Conservation (phyloP, 2,888 invertebrate species). For the Aproaerema taeniolella region DNA sequence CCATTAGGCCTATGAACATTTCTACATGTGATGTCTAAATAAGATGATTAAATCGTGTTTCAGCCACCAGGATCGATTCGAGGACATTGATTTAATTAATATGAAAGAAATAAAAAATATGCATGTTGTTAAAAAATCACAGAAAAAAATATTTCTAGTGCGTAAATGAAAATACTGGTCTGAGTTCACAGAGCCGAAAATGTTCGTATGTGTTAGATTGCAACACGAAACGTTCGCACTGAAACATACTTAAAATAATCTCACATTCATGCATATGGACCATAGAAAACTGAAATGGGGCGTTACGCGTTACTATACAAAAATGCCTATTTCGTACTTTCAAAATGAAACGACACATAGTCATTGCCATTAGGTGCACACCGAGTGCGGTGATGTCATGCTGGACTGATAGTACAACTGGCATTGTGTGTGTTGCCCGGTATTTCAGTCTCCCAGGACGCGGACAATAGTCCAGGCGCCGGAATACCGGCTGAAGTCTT, state of each 20-base stretch:
- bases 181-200: no score
- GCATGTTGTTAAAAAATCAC: slow-evolving; percentile 12
- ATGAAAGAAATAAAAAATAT: slow-evolving; percentile 10
- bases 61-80: no score
- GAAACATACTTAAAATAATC: slow-evolving; percentile 58
- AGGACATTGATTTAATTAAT: no score
- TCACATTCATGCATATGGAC: slow-evolving; percentile 63
- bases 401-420: no score
- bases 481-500: slow-evolving; percentile 56
- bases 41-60: slow-evolving; percentile 5
- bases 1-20: slow-evolving; percentile 11
- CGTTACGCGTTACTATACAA: background rate
- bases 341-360: no score
- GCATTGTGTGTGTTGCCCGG: no score
- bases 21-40: slow-evolving; percentile 7
- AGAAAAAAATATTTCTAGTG: slow-evolving; percentile 15
- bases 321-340: no score
- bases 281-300: slow-evolving; percentile 34
- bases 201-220: no score
- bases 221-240: slow-evolving; percentile 42
- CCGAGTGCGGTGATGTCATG: background rate
- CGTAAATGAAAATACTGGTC: no score
- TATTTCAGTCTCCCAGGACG: background rate
- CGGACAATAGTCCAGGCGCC: slow-evolving; percentile 65
- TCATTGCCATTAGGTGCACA: no score